Evolutionary conservation across 2,113 vertebrate species (phyloP).

Genomic region (Sphyrna mokarran): DNA sequence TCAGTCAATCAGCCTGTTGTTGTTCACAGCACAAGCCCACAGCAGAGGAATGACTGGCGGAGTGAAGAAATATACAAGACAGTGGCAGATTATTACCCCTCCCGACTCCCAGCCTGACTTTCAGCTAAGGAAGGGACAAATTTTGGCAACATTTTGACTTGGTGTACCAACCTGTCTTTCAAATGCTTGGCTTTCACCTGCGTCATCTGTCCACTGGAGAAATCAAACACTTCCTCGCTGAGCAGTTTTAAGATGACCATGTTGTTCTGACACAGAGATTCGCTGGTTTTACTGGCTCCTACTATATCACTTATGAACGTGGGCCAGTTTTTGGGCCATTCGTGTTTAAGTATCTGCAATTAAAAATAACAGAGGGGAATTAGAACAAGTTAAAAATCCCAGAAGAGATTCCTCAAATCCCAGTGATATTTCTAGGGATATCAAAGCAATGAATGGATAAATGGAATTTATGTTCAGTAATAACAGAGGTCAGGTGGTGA

Average conservation of each 20-base stretch:
- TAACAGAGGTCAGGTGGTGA: background rate
- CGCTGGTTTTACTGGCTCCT: constrained; percentile 91
- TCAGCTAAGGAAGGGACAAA: background rate
- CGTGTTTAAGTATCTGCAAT: constrained; percentile 88
- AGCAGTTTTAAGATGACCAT: constrained; percentile 95
- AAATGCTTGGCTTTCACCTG: constrained; percentile 98
- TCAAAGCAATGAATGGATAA: no score
- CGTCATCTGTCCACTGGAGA: constrained; percentile 96
- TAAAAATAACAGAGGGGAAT: background rate
- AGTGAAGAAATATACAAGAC: background rate
- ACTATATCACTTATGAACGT: constrained; percentile 98
- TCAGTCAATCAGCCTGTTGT: background rate
- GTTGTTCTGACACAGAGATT: constrained; percentile 98
- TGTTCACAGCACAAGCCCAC: background rate
- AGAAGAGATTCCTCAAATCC: background rate
- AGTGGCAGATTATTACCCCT: background rate
- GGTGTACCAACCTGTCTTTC: constrained; percentile 78
- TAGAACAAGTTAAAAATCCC: background rate
- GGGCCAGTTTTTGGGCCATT: constrained; percentile 99
- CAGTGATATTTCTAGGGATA: background rate
- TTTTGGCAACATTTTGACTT: background rate
- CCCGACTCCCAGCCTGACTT: background rate
- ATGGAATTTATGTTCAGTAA: no score
- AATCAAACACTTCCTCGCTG: constrained; percentile 98
- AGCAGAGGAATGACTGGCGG: background rate